Conservation (phyloP, 2,888 invertebrate species). For the Keiferia lycopersicella region DNA sequence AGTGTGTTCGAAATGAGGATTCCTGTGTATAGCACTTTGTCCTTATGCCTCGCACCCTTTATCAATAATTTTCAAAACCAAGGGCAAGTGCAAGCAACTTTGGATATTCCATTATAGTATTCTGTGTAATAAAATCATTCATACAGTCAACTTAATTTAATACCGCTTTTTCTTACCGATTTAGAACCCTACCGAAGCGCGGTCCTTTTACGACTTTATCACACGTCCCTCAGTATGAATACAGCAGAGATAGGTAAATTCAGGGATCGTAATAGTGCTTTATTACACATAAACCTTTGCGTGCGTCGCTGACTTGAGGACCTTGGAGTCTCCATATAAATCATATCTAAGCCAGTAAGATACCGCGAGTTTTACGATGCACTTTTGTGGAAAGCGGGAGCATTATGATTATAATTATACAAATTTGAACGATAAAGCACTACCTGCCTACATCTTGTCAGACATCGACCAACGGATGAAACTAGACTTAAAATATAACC, state of each 20-base stretch:
- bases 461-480: no score
- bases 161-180: background rate
- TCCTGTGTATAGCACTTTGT: no score
- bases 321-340: background rate
- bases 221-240: constrained; percentile 10
- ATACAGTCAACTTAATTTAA: no score
- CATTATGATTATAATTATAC: background rate
- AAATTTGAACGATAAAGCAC: background rate
- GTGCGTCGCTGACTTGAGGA: constrained; percentile 2
- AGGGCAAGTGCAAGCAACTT: no score
- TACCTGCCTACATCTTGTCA: no score
- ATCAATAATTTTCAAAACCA: no score
- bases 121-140: no score
- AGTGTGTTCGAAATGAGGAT: no score
- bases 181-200: background rate
- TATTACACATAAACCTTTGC: constrained; percentile 9
- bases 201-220: constrained; percentile 20
- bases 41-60: no score
- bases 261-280: constrained; percentile 6
- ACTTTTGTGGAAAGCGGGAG: background rate
- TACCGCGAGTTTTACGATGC: constrained; percentile 5
- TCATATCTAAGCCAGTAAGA: constrained; percentile 6
- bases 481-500: no score
- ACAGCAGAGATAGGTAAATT: constrained; percentile 8
- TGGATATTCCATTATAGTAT: no score